These are phyloP conservation scores for Alcis repandata DNA, from an alignment of 2,888 invertebrate genomes.

Conservation along the genomic window DNA sequence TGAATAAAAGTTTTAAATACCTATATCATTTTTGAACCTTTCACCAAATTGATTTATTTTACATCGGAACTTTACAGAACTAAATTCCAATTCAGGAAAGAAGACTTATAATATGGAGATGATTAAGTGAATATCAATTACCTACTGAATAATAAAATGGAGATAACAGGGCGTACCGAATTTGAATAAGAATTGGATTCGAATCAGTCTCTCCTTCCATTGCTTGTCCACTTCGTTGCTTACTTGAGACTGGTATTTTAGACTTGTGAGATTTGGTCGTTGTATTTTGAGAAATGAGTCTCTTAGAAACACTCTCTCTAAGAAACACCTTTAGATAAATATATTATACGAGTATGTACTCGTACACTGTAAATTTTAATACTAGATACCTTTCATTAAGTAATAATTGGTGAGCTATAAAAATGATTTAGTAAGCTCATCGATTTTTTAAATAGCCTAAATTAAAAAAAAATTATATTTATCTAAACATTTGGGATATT, in stretches of 20 bases:
- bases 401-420: too few relatives aligned
- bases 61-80: not conserved
- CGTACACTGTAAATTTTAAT: too few relatives aligned
- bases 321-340: too few relatives aligned
- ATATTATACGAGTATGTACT: too few relatives aligned
- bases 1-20: too few relatives aligned
- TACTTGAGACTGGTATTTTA: not conserved
- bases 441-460: too few relatives aligned
- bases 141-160: conserved; percentile 15
- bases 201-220: conserved; percentile 5
- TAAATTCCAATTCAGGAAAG: not conserved
- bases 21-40: not conserved
- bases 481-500: too few relatives aligned
- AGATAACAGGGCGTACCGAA: conserved; percentile 11
- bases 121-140: conserved; percentile 19
- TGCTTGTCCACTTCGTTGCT: conserved; percentile 4
- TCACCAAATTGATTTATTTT: not conserved
- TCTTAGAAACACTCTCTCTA: too few relatives aligned
- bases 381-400: too few relatives aligned
- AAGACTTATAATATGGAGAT: not conserved
- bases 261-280: not conserved
- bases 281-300: too few relatives aligned
- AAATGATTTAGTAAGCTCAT: too few relatives aligned
- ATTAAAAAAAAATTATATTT: too few relatives aligned
- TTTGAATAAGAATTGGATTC: conserved; percentile 12